Percentiles rank a stretch among this genome's conserved stretches.
Evolutionary conservation across 2,888 invertebrate genomes (phyloP).

Genomic region (Icerya purchasi): DNA sequence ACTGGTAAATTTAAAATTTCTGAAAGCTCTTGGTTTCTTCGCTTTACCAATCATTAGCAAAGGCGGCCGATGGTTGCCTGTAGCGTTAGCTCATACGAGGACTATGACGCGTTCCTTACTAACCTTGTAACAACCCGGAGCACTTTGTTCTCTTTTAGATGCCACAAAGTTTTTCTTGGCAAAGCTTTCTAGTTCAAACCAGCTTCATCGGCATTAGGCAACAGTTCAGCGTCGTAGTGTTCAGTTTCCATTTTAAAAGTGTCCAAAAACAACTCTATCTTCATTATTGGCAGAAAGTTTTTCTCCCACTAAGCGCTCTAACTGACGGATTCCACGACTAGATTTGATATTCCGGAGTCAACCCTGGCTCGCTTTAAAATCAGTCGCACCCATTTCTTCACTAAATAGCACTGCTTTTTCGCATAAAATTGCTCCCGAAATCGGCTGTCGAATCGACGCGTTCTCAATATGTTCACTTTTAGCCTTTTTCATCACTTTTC

Average conservation of each 20-base stretch:
- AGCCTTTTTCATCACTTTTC: no score
- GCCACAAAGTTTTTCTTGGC: conserved; percentile 18
- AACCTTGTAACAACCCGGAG: conserved; percentile 18
- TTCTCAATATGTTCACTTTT: no score
- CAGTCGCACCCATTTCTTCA: no score
- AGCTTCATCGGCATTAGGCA: conserved; percentile 20
- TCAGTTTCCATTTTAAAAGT: conserved; percentile 1
- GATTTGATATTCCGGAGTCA: conserved; percentile 20
- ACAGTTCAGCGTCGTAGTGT: conserved; percentile 14
- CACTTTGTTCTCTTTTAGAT: conserved; percentile 17
- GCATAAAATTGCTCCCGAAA: no score
- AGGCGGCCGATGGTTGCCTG: conserved; percentile 18
- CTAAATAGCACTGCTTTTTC: no score
- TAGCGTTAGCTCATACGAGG: conserved; percentile 19
- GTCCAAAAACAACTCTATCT: conserved; percentile 14
- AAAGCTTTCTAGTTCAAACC: conserved; percentile 19
- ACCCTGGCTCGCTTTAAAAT: no score
- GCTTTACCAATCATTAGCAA: conserved; percentile 20
- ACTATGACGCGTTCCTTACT: conserved; percentile 20
- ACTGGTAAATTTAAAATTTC: conserved; percentile 17
- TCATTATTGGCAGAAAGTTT: conserved; percentile 14
- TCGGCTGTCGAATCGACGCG: no score
- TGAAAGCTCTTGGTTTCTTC: conserved; percentile 18
- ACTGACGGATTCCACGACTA: conserved; percentile 17
- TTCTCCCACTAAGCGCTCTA: conserved; percentile 17